Evolutionary conservation across 1,140 invertebrate genomes (phyloP).

Genomic region (Rhysida immarginata): DNA sequence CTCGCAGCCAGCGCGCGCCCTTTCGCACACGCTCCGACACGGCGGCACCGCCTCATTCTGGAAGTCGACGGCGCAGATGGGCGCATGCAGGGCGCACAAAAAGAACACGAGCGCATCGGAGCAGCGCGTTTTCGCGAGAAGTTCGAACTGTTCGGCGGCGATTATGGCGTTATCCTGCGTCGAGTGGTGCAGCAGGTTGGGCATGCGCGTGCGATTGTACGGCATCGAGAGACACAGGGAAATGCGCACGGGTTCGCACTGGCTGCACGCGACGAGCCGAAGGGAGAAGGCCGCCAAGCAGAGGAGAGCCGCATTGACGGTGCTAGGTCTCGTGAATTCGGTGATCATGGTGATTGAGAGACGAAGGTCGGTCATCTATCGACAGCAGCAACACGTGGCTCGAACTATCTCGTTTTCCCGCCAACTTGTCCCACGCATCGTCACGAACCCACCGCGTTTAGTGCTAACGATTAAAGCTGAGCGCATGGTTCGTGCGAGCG

Average conservation of each 20-base stretch:
- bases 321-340: no score
- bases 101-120: slow-evolving; percentile 13
- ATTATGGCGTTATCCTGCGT: slow-evolving; percentile 11
- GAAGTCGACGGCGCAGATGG: slow-evolving; percentile 11
- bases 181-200: slow-evolving; percentile 10
- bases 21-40: slow-evolving; percentile 12
- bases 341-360: no score
- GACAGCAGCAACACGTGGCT: no score
- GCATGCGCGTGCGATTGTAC: slow-evolving; percentile 13
- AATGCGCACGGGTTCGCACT: slow-evolving; percentile 9
- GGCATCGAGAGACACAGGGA: slow-evolving; percentile 10
- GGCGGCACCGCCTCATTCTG: slow-evolving; percentile 10
- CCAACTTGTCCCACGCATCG: no score
- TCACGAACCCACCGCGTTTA: no score
- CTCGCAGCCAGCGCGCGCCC: slow-evolving; percentile 8
- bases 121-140: slow-evolving; percentile 3
- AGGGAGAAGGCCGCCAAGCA: no score
- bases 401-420: no score
- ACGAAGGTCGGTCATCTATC: no score
- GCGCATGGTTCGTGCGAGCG: no score
- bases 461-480: no score
- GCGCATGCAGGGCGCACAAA: slow-evolving; percentile 10
- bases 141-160: slow-evolving; percentile 11
- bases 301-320: no score
- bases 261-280: no score